A percentile compares a stretch with the other conserved stretches of the same genome.
phyloP scores from a whole-genome alignment of 1,140 invertebrate species.

The Temnothorax nylanderi region DNA sequence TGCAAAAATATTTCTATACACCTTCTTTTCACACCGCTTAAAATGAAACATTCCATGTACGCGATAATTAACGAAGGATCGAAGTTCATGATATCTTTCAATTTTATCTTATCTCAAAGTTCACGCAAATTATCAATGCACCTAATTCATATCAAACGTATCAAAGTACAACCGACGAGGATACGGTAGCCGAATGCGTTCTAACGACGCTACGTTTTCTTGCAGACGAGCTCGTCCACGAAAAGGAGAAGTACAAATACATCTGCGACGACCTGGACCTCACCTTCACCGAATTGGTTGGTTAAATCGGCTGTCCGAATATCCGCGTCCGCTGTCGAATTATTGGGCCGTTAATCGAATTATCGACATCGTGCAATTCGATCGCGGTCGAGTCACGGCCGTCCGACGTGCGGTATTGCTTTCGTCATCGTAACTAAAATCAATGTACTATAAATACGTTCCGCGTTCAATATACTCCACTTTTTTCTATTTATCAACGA shows the following conservation, averaged over 20 bases:
- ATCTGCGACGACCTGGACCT: constrained; percentile 95
- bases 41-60: not conserved
- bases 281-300: constrained; percentile 94
- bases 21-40: constrained; percentile 1
- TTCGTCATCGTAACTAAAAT: constrained; percentile 83
- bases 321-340: constrained; percentile 47
- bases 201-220: constrained; percentile 63
- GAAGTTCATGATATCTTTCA: not conserved
- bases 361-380: constrained; percentile 12
- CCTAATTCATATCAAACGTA: not conserved
- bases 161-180: not conserved
- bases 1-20: not conserved
- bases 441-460: constrained; percentile 75
- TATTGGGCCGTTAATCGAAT: not conserved
- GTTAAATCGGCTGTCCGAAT: constrained; percentile 85
- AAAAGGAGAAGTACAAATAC: constrained; percentile 96
- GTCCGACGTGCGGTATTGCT: constrained; percentile 73
- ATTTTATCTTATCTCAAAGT: constrained; percentile 11
- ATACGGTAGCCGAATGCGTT: not conserved
- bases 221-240: constrained; percentile 95
- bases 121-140: constrained; percentile 11
- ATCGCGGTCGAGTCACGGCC: constrained; percentile 42
- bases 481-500: constrained; percentile 60
- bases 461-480: constrained; percentile 29
- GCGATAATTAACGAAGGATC: not conserved